Evolutionary conservation across 2,797 vertebrate genomes (phyloP).

Genomic region (Hozukius guyotensis): DNA sequence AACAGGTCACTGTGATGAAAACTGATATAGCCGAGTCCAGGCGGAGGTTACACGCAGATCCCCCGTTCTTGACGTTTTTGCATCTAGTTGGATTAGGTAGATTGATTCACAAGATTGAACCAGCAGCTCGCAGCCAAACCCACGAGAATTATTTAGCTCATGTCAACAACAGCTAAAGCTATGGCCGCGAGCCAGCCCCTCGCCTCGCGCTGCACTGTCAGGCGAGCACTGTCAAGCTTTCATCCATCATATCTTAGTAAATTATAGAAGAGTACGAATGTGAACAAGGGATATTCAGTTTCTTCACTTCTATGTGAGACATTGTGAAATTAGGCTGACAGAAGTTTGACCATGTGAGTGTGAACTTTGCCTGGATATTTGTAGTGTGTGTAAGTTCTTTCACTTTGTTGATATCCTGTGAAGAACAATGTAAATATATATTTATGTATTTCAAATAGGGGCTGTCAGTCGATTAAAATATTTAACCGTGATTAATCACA

Average conservation of each 20-base stretch:
- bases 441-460: background rate
- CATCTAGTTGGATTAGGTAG: conserved; percentile 50
- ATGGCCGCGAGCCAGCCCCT: conserved; percentile 57
- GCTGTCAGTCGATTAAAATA: too few relatives aligned
- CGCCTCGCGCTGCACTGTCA: conserved; percentile 15
- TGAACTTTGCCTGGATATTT: conserved; percentile 7
- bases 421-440: conserved; percentile 1
- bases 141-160: conserved; percentile 52
- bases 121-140: conserved; percentile 61
- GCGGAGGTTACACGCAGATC: conserved; percentile 55
- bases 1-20: conserved; percentile 71
- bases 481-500: too few relatives aligned
- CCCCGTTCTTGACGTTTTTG: conserved; percentile 36
- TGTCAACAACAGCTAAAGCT: conserved; percentile 71
- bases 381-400: background rate
- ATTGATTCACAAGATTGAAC: conserved; percentile 43
- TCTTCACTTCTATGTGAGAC: conserved; percentile 28
- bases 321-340: conserved; percentile 33
- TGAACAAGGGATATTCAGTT: conserved; percentile 41
- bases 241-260: conserved; percentile 67
- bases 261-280: conserved; percentile 56
- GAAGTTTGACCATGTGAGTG: conserved; percentile 12
- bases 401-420: conserved; percentile 9
- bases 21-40: conserved; percentile 48
- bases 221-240: conserved; percentile 52